These are phyloP conservation scores for Hypena proboscidalis DNA, from an alignment of 2,888 invertebrate species.

Conservation along the genomic window DNA sequence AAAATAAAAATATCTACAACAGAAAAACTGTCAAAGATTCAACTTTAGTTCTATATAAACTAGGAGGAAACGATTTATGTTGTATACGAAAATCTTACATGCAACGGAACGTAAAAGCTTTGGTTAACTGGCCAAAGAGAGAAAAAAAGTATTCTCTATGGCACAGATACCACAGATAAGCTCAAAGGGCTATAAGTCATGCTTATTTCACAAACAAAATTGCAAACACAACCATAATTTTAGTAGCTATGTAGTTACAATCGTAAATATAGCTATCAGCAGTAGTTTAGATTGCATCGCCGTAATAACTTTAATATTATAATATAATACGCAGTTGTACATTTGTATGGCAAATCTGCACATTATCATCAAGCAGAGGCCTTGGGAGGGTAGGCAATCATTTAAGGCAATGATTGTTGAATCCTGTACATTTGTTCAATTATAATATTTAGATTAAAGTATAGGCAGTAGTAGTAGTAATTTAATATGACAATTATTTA, in stretches of 20 bases:
- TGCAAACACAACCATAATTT: conserved; percentile 38
- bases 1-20: too few species aligned
- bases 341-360: conserved; percentile 29
- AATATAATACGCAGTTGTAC: conserved; percentile 36
- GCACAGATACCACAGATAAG: too few species aligned
- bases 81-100: too few species aligned
- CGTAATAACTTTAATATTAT: conserved; percentile 56
- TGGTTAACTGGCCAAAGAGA: too few species aligned
- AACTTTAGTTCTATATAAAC: too few species aligned
- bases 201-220: conserved; percentile 36
- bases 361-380: conserved; percentile 30
- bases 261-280: conserved; percentile 45
- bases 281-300: conserved; percentile 58
- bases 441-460: background rate
- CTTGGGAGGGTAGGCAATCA: conserved; percentile 25
- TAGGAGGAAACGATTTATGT: too few species aligned
- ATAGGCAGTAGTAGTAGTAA: background rate
- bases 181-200: too few species aligned
- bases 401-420: conserved; percentile 13
- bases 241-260: conserved; percentile 28
- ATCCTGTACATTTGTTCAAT: conserved; percentile 1
- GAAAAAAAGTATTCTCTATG: too few species aligned
- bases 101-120: too few species aligned
- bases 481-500: background rate
- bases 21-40: too few species aligned